phyloP scores from a whole-genome alignment of 2,113 vertebrate genomes.

The Vireo altiloquus region DNA sequence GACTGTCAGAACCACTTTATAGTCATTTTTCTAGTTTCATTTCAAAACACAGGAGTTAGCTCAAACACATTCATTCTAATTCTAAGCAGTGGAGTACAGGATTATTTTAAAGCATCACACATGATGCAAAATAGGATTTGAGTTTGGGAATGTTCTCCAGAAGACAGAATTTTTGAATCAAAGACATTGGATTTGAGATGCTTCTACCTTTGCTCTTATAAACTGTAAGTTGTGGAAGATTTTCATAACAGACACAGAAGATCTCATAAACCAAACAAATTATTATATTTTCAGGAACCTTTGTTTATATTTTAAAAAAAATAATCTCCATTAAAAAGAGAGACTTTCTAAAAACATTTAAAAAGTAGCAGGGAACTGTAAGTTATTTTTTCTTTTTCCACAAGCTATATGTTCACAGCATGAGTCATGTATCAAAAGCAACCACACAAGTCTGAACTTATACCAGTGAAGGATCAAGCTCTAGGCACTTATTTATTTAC shows the following conservation, averaged over 20 bases:
- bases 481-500: conserved; percentile 16
- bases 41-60: background rate
- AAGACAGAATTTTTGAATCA: conserved; percentile 59
- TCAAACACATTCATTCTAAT: background rate
- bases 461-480: background rate
- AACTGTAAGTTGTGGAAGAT: conserved; percentile 43
- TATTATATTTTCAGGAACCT: conserved; percentile 52
- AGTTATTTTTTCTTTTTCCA: background rate
- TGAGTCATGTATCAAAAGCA: conserved; percentile 30
- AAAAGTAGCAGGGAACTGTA: background rate
- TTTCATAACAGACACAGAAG: conserved; percentile 51
- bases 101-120: background rate
- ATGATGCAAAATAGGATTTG: background rate
- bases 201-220: conserved; percentile 36
- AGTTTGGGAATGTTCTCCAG: conserved; percentile 30
- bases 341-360: background rate
- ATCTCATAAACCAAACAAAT: conserved; percentile 60
- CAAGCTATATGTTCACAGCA: background rate
- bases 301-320: background rate
- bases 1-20: background rate
- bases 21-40: background rate
- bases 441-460: background rate
- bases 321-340: background rate
- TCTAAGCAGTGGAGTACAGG: background rate
- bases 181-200: conserved; percentile 44